Percentiles rank a stretch among this genome's conserved stretches.
phyloP scores from a whole-genome alignment of 2,797 vertebrate genomes.

The Florisuga fusca region DNA sequence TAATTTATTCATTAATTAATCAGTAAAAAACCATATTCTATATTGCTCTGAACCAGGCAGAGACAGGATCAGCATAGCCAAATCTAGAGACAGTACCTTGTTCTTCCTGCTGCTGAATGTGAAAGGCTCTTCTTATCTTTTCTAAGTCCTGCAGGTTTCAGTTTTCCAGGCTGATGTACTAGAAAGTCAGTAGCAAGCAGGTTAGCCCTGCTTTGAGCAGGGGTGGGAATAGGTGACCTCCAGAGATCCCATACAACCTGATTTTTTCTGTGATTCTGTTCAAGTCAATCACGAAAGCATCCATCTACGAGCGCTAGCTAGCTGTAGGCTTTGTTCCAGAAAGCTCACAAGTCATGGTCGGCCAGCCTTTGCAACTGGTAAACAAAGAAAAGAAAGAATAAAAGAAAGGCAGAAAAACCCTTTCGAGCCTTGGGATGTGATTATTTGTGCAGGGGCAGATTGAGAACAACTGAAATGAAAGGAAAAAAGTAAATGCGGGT shows the following conservation, averaged over 20 bases:
- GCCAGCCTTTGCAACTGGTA: background rate
- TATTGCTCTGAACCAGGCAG: background rate
- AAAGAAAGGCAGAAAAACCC: background rate
- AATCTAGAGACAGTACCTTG: background rate
- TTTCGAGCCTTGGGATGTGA: background rate
- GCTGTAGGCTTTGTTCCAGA: conserved; percentile 11
- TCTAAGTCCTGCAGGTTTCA: background rate
- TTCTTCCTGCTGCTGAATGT: background rate
- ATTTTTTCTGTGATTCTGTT: background rate
- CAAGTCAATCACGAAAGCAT: background rate
- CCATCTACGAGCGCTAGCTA: background rate
- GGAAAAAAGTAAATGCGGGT: background rate
- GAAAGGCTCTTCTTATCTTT: background rate
- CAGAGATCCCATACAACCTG: background rate
- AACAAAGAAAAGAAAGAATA: conserved; percentile 22
- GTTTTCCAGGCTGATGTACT: background rate
- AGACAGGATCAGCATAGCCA: background rate
- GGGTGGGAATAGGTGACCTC: background rate
- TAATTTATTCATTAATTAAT: background rate
- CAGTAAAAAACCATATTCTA: background rate
- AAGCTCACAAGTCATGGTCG: conserved; percentile 13
- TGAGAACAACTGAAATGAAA: conserved; percentile 26
- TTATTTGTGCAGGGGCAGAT: conserved; percentile 25
- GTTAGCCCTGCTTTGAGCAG: background rate
- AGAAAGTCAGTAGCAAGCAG: background rate